phyloP scores from a whole-genome alignment of 1,140 invertebrate genomes.

The Psilanteris sp. region DNA sequence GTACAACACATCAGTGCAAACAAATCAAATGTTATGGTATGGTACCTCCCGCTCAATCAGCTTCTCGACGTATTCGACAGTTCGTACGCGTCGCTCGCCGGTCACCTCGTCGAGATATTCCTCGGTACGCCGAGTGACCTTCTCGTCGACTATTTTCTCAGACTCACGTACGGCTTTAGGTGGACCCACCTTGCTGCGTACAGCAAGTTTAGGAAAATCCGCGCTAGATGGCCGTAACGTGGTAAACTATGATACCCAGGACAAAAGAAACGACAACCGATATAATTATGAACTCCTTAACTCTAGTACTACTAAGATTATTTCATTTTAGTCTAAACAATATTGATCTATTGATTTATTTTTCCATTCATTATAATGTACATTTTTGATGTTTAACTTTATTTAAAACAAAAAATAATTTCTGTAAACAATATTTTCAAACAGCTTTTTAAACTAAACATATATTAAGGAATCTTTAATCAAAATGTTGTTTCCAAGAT shows the following conservation, averaged over 20 bases:
- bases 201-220: conserved; percentile 89
- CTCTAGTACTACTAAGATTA: conserved; percentile 23
- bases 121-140: conserved; percentile 91
- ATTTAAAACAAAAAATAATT: too few relatives aligned
- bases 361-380: too few relatives aligned
- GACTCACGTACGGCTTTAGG: conserved; percentile 89
- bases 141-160: conserved; percentile 93
- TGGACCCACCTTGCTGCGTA: conserved; percentile 89
- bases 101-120: conserved; percentile 92
- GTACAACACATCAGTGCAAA: conserved; percentile 52
- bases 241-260: conserved; percentile 75
- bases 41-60: conserved; percentile 96
- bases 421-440: too few relatives aligned
- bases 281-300: conserved; percentile 61
- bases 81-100: conserved; percentile 91
- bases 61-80: conserved; percentile 95
- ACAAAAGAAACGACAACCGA: conserved; percentile 73
- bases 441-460: too few relatives aligned
- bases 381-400: too few relatives aligned
- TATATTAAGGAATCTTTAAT: too few relatives aligned
- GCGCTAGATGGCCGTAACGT: conserved; percentile 83
- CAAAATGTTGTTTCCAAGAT: too few relatives aligned
- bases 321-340: too few relatives aligned
- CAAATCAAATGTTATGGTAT: conserved; percentile 45
- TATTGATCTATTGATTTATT: too few relatives aligned